phyloP scores from a whole-genome alignment of 1,140 invertebrate species.

The Lasioglossum baleicum region DNA sequence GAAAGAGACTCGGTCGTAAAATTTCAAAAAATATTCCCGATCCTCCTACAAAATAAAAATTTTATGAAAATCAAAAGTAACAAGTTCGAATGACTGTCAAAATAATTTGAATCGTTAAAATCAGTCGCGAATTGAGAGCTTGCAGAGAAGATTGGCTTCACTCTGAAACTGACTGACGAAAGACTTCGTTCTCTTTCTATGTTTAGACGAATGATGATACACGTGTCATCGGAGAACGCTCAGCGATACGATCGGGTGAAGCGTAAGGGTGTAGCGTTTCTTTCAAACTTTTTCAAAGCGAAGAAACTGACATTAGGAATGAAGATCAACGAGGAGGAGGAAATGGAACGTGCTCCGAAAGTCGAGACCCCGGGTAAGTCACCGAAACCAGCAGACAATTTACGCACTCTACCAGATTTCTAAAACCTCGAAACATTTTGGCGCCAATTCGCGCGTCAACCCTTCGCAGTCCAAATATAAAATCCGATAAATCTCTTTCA shows the following conservation, averaged over 20 bases:
- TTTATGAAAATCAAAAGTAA: no score
- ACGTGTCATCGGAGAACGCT: constrained; percentile 71
- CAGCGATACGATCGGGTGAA: constrained; percentile 74
- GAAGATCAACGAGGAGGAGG: constrained; percentile 77
- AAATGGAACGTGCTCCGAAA: constrained; percentile 73
- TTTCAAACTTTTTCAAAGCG: constrained; percentile 73
- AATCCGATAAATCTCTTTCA: neutral
- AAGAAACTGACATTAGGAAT: constrained; percentile 74
- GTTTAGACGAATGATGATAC: constrained; percentile 76
- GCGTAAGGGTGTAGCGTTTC: constrained; percentile 74
- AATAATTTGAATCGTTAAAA: no score
- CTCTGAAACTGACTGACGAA: neutral
- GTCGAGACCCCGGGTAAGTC: constrained; percentile 74
- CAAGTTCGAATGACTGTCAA: no score
- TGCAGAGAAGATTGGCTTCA: no score
- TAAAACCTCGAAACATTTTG: neutral
- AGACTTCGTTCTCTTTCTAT: neutral
- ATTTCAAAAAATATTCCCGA: no score
- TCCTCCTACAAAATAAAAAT: no score
- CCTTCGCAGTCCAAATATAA: neutral
- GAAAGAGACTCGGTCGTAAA: no score
- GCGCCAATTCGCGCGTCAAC: neutral
- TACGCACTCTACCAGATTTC: neutral
- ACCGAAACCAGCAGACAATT: neutral
- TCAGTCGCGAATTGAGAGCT: no score